Percentiles rank a stretch among this genome's conserved stretches.
These are phyloP conservation scores for Gonatopus flavifemur DNA, from an alignment of 1,140 invertebrate genomes.

Conservation along the genomic window DNA sequence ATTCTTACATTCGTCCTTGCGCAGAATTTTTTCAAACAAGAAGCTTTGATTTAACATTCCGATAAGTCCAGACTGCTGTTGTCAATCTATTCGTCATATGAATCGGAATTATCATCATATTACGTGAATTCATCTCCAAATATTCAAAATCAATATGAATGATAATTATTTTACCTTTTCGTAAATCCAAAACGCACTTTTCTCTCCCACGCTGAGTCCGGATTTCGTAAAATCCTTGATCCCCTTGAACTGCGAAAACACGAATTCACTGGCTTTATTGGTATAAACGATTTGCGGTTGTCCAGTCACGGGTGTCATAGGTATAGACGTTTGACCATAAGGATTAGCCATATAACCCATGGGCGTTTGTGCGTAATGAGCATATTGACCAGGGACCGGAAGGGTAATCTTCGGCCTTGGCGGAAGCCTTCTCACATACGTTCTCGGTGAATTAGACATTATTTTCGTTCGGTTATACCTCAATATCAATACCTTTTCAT, in stretches of 20 bases:
- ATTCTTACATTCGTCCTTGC: no score
- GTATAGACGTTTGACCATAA: constrained; percentile 55
- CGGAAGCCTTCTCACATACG: constrained; percentile 37
- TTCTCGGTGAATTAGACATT: constrained; percentile 47
- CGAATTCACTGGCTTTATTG: constrained; percentile 70
- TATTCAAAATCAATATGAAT: neutral
- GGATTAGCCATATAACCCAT: constrained; percentile 41
- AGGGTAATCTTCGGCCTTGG: constrained; percentile 60
- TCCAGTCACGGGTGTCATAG: constrained; percentile 57
- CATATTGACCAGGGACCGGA: constrained; percentile 56
- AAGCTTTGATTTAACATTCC: neutral
- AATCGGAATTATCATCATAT: no score
- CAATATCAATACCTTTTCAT: neutral
- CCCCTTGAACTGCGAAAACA: constrained; percentile 74
- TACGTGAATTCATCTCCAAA: neutral
- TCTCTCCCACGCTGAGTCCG: constrained; percentile 79
- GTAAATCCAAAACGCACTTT: constrained; percentile 76
- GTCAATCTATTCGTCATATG: no score
- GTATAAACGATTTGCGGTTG: constrained; percentile 61
- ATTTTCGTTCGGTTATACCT: constrained; percentile 10
- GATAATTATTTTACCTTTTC: constrained; percentile 61
- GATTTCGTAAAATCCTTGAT: constrained; percentile 79
- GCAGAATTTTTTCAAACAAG: constrained; percentile 3
- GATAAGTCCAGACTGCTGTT: neutral
- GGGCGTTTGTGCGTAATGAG: constrained; percentile 45